These are phyloP conservation scores for Ruditapes philippinarum DNA, from an alignment of 1,140 invertebrate species.

Conservation along the genomic window DNA sequence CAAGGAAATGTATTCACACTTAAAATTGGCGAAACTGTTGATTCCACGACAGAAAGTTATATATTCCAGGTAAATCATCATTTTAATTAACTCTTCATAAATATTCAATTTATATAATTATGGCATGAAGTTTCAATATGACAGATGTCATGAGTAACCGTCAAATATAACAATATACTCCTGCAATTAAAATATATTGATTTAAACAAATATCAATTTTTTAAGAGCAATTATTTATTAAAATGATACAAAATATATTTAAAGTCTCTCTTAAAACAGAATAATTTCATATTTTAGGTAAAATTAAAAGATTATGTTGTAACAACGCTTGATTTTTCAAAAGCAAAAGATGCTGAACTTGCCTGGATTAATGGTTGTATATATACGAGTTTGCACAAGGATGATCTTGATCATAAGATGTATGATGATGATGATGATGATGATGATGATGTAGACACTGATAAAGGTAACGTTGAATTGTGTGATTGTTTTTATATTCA, in stretches of 20 bases:
- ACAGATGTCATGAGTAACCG: no score
- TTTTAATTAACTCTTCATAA: no score
- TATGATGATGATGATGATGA: constrained; percentile 71
- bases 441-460: constrained; percentile 61
- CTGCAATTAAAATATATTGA: no score
- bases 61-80: constrained; percentile 98
- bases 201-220: no score
- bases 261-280: no score
- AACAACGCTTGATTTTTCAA: constrained; percentile 94
- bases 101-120: no score
- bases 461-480: neutral
- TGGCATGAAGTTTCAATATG: no score
- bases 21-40: constrained; percentile 93
- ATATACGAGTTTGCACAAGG: constrained; percentile 76
- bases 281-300: constrained; percentile 20
- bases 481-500: neutral
- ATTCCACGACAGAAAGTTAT: constrained; percentile 98
- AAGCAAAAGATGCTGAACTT: constrained; percentile 91
- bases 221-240: no score
- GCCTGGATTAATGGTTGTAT: constrained; percentile 94
- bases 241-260: no score
- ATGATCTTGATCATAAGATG: constrained; percentile 77
- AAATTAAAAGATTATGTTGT: constrained; percentile 92
- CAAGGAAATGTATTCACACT: constrained; percentile 93
- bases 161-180: no score